A percentile compares a stretch with the other conserved stretches of the same genome.
Evolutionary conservation across 2,113 vertebrate species (phyloP).

Genomic region (Saccopteryx leptura): DNA sequence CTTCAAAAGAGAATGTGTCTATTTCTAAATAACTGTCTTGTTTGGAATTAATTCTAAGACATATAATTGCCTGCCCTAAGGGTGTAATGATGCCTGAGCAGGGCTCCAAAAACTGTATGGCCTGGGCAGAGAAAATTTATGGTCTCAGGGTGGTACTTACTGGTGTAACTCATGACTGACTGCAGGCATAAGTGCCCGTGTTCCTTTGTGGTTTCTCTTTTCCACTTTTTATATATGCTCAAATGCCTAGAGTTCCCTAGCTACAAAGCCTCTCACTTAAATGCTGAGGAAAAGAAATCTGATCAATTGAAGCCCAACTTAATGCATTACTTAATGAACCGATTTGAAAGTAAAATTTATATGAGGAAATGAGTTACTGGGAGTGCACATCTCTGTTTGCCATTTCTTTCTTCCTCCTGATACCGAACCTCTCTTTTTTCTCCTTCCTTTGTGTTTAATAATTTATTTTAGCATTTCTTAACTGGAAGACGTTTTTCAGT

Average conservation of each 20-base stretch:
- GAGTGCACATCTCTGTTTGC: constrained; percentile 78
- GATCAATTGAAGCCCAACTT: constrained; percentile 68
- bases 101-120: constrained; percentile 66
- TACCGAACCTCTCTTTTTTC: constrained; percentile 56
- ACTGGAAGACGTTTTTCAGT: constrained; percentile 83
- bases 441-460: constrained; percentile 84
- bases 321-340: constrained; percentile 73
- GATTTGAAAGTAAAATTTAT: constrained; percentile 82
- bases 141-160: constrained; percentile 77
- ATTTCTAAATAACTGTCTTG: constrained; percentile 77
- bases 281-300: constrained; percentile 74
- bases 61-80: constrained; percentile 73
- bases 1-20: constrained; percentile 76
- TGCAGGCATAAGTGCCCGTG: constrained; percentile 72
- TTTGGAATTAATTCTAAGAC: constrained; percentile 75
- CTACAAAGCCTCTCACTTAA: constrained; percentile 77
- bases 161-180: constrained; percentile 79
- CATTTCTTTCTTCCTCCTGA: constrained; percentile 76
- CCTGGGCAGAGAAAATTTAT: constrained; percentile 82
- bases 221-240: constrained; percentile 58
- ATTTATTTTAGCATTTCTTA: constrained; percentile 86
- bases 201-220: constrained; percentile 76
- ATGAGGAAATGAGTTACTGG: constrained; percentile 80
- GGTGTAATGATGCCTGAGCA: constrained; percentile 74
- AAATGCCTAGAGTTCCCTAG: constrained; percentile 76